A percentile compares a stretch with the other conserved stretches of the same genome.
phyloP scores from a whole-genome alignment of 2,113 vertebrate species.

The Chaenocephalus aceratus region DNA sequence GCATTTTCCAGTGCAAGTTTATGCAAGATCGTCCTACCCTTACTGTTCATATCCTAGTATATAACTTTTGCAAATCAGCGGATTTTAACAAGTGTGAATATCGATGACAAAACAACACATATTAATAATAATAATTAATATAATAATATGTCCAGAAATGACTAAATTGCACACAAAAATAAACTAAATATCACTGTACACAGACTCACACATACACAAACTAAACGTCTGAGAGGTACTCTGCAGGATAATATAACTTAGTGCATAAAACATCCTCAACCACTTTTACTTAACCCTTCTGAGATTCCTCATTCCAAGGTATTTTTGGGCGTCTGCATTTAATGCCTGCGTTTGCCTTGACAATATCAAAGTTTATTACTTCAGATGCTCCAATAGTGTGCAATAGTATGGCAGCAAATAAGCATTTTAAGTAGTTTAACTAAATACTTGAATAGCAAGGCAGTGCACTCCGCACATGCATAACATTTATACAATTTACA shows the following conservation, averaged over 20 bases:
- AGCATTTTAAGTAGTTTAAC: background rate
- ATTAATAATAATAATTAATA: no score
- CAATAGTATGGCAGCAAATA: background rate
- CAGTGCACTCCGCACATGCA: background rate
- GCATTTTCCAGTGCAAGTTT: background rate
- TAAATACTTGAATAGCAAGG: background rate
- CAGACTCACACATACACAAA: background rate
- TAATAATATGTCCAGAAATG: background rate
- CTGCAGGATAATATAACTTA: background rate
- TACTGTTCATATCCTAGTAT: background rate
- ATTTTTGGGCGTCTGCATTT: background rate
- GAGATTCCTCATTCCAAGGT: background rate
- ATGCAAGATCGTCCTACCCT: background rate
- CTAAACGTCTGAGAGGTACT: background rate
- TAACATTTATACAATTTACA: no score
- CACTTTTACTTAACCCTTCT: background rate
- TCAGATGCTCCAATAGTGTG: background rate
- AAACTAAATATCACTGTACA: conserved; percentile 2
- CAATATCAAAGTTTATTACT: background rate
- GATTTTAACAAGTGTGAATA: conserved; percentile 7
- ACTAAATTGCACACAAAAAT: conserved; percentile 3
- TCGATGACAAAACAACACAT: background rate
- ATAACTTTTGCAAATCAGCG: background rate
- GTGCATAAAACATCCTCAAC: background rate
- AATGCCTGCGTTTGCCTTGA: background rate